Base-by-base conservation (phyloP, 1,140 invertebrate species). In the Zaprionus ghesquierei region DNA sequence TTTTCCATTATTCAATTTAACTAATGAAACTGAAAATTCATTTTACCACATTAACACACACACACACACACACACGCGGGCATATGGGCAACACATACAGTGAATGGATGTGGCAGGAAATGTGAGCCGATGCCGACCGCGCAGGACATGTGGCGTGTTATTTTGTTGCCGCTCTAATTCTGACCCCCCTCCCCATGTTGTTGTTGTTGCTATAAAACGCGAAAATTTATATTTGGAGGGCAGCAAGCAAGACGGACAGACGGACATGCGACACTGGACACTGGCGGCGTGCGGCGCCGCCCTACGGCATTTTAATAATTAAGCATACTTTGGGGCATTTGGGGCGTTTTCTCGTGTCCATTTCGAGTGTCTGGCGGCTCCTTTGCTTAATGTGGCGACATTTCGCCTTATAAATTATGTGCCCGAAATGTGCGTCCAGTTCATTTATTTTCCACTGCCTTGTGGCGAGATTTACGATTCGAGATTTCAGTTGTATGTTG, bases 1-100 rank as follows among this genome's bases (percentile, higher is more conserved):
- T 87, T 90, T 90, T 87, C 86, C 89, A 91, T 87, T 91, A 91
- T 91, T 91, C 89, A 91, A 91, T 91, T 91, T 91, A 90, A 91
- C 89, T 91, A 91, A 91, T 91, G 89, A 91, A 91, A 91, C 89
- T 90, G 89, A 91, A 91, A 91, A 91, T 87, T 90, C 85, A 77
- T 89, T 89, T 90, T 87, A 80, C 82, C 89, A 90, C 85, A 91
- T 91, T 90, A 89, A 91, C 89, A 82, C 81, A 85, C 71, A 78
- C 73, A 74, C 41, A 85, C 61, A 81, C 46, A 75, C 50, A 69
- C 8, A 65, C 15, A 46, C 13, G 56, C 35, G 33, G 13, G 33
- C 22, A 53, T 25, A 38, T 51, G 64, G 64, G 66, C 59, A 12
- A 13, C 31, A 33, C 0, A 33, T 6, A 41, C 35, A 2, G 35